Percentiles rank a stretch among this genome's conserved stretches.
These are phyloP conservation scores for Echiichthys vipera DNA, from an alignment of 2,797 vertebrate genomes.

Conservation along the genomic window DNA sequence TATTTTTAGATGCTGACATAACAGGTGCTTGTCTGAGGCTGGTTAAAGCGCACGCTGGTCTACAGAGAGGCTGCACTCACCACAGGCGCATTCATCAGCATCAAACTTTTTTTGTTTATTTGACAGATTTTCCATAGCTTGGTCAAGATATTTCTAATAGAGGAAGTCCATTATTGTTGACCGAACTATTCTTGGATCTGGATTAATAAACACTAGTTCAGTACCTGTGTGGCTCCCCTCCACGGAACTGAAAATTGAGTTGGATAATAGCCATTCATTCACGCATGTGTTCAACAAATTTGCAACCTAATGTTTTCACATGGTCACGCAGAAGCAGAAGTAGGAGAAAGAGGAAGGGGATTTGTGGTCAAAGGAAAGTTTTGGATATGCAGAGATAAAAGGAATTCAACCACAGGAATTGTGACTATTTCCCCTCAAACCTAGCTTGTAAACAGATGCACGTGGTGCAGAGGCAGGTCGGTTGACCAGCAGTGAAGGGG, in stretches of 20 bases:
- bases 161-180: neutral
- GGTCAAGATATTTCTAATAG: neutral
- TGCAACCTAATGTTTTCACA: neutral
- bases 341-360: slow-evolving; percentile 63
- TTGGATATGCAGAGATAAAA: slow-evolving; percentile 20
- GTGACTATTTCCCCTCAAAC: slow-evolving; percentile 14
- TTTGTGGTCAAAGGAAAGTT: slow-evolving; percentile 63
- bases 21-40: slow-evolving; percentile 62
- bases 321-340: slow-evolving; percentile 67
- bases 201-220: neutral
- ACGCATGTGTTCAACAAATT: neutral
- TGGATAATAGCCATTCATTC: neutral
- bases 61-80: neutral
- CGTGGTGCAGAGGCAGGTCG: slow-evolving; percentile 30
- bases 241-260: neutral
- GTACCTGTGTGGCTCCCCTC: neutral
- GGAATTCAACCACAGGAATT: neutral
- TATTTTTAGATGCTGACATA: slow-evolving; percentile 79
- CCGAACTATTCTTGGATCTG: neutral
- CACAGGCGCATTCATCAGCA: neutral
- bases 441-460: slow-evolving; percentile 70
- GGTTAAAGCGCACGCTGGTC: slow-evolving; percentile 27
- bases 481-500: neutral
- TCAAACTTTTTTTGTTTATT: too few species aligned
- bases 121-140: neutral